These are phyloP conservation scores for Tipula unca DNA, from an alignment of 2,888 invertebrate species.

Conservation along the genomic window DNA sequence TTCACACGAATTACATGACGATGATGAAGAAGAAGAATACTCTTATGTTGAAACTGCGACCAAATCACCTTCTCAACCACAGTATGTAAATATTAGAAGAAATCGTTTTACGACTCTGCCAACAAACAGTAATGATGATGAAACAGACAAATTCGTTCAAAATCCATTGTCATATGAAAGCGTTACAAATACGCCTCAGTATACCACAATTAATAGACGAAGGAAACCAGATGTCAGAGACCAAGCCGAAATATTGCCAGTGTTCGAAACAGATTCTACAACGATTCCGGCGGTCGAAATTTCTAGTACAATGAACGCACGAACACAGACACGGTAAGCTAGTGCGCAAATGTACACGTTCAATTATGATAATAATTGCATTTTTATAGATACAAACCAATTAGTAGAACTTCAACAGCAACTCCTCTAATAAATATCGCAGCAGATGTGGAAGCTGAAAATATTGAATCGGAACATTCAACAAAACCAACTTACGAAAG, in stretches of 20 bases:
- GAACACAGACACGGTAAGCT: background rate
- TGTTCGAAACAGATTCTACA: background rate
- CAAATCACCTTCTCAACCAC: conserved; percentile 42
- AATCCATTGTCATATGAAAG: background rate
- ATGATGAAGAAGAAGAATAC: conserved; percentile 25
- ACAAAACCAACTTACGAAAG: background rate
- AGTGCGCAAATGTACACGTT: background rate
- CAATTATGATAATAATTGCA: background rate
- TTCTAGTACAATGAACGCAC: background rate
- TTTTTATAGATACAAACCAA: background rate
- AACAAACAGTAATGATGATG: conserved; percentile 22
- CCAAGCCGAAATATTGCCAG: background rate
- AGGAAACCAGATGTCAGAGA: conserved; percentile 2
- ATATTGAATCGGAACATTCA: background rate
- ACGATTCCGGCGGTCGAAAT: background rate
- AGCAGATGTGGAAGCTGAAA: too few relatives aligned
- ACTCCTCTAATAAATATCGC: too few relatives aligned
- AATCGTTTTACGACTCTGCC: conserved; percentile 46
- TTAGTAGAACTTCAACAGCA: background rate
- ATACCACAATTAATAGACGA: conserved; percentile 14
- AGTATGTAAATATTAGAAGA: conserved; percentile 65
- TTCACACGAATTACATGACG: conserved; percentile 35
- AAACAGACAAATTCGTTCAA: background rate
- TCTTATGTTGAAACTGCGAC: conserved; percentile 22
- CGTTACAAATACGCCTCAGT: conserved; percentile 17